Base-by-base conservation (phyloP, 2,797 vertebrate genomes). In the Tolypeutes matacus region DNA sequence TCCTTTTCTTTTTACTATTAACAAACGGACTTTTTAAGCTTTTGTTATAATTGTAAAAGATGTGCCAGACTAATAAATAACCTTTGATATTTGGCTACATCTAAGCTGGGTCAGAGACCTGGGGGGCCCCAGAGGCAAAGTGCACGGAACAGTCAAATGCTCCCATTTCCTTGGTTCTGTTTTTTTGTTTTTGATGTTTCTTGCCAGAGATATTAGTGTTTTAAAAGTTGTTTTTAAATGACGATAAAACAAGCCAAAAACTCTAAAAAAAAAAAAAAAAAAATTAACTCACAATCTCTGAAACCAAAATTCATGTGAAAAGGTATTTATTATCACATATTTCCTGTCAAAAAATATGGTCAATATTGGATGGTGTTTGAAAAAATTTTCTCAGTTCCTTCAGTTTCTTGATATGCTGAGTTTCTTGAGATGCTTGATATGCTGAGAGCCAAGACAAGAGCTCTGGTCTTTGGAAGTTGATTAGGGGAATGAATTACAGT, bases 151-250 rank as follows among this genome's bases (percentile, higher is more conserved):
- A 96, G 77, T 95, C 86, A 65, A 17, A 9, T 21, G 77, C 51
- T 46, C 81, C 65, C 34, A 34, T 85, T 39, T 91, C 90, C 39
- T 84, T 46, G 49, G 46, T 78, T 86, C 56, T 49, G 34, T 92
- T 81, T 69, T 36, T 27, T 80, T 21, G 14, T 17, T 34, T 2
- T 36, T 27, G 15, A 65, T 31, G 25, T 31, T 10, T 80, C 42
- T 64, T 70, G 88, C 73, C 94, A 89, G 78, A 97, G 97, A 96
- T 93, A 95, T 94, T 96, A 65, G 75, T 46, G 31, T 97, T 97
- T 97, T 95, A 89, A 97, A 97, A 94, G 72, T 84, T 93, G 93
- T 97, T 98, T 98, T 97, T 97, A 97, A 97, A 96, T 91, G 96
- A 97, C 87, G 97, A 95, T 97, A 97, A 97, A 97, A 93, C 78